These are phyloP conservation scores for Kryptolebias marmoratus DNA, from an alignment of 2,113 vertebrate genomes.

Conservation along the genomic window DNA sequence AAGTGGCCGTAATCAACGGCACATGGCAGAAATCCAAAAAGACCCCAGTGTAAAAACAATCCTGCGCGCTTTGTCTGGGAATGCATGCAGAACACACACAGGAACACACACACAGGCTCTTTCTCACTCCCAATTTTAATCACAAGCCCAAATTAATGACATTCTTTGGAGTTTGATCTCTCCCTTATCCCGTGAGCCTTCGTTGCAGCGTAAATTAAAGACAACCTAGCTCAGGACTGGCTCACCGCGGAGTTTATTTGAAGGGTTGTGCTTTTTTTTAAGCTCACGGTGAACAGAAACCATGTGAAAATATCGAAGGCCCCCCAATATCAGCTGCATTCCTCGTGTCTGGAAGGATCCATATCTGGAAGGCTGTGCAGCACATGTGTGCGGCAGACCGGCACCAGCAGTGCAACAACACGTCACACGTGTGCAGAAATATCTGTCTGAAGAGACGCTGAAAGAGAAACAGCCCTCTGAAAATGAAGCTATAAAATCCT, in stretches of 20 bases:
- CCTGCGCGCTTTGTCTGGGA: conserved; percentile 2
- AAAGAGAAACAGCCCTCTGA: background rate
- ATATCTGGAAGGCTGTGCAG: conserved; percentile 37
- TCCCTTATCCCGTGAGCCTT: conserved; percentile 39
- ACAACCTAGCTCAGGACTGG: conserved; percentile 33
- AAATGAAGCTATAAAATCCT: background rate
- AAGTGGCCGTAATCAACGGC: conserved; percentile 39
- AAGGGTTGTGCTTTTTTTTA: conserved; percentile 16
- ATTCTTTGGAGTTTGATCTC: conserved; percentile 32
- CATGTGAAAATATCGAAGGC: conserved; percentile 64
- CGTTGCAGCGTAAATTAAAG: conserved; percentile 48
- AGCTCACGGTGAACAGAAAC: conserved; percentile 56
- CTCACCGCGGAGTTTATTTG: conserved; percentile 28
- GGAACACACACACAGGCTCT: conserved; percentile 13
- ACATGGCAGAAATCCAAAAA: conserved; percentile 37
- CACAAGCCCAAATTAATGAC: conserved; percentile 57
- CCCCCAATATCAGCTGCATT: conserved; percentile 64
- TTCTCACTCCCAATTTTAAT: conserved; percentile 38
- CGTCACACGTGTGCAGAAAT: background rate
- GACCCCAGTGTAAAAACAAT: conserved; percentile 25
- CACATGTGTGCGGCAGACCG: conserved; percentile 59
- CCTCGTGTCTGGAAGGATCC: conserved; percentile 53
- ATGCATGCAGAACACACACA: conserved; percentile 11
- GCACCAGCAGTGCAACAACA: conserved; percentile 12
- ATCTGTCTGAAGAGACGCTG: background rate